Base-by-base conservation (phyloP, 2,113 vertebrate species). In the Podarcis muralis region DNA sequence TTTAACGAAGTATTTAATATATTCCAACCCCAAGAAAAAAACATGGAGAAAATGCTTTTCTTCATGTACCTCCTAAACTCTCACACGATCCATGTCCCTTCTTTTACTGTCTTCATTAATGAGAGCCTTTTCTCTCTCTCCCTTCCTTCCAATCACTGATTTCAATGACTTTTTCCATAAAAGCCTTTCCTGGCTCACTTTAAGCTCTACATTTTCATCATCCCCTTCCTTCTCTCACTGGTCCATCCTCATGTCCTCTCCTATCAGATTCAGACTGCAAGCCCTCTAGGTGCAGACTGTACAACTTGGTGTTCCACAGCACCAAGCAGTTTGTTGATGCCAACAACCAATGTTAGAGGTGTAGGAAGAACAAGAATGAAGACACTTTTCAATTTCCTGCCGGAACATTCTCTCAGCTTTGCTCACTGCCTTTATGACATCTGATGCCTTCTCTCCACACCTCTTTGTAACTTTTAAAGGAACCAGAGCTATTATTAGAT, bases 401-500 rank as follows among this genome's bases (percentile, higher is more conserved):
- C 2, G 40, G 30, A 62, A 53, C 77, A 48, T 81, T 65, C 37
- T 77, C 76, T 81, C 59, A 53, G 40, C 16, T 66, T 75, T 89
- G 57, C 57, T 76, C 59, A 65, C 68, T 53, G 57, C 53, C 30
- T 71, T 62, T 57, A 53, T 59, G 40, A 77, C 40, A 76, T 32
- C 22, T 87, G 62, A 71, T 83, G 62, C 66, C 35, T 77, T 76
- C 72, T 83, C 59, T 78, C 85, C 27, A 71, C 62, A 75, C 59
- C 81, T 87, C 78, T 83, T 75, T 77, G 15, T 83, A 83, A 77
- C 66, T 71, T 78, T 57, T 78, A 83, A 87, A 87, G 12, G 80
- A 81, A 37, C 37, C 9, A 78, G 62, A 43, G 35, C 80, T 87
- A 89, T 89, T 85, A 85, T 85, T 89, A 90, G 74, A 59, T 78